Evolutionary conservation across 2,888 invertebrate species (phyloP), one percentile per base, ranked within the genome.

Genomic region (Drosophila antonietae): DNA sequence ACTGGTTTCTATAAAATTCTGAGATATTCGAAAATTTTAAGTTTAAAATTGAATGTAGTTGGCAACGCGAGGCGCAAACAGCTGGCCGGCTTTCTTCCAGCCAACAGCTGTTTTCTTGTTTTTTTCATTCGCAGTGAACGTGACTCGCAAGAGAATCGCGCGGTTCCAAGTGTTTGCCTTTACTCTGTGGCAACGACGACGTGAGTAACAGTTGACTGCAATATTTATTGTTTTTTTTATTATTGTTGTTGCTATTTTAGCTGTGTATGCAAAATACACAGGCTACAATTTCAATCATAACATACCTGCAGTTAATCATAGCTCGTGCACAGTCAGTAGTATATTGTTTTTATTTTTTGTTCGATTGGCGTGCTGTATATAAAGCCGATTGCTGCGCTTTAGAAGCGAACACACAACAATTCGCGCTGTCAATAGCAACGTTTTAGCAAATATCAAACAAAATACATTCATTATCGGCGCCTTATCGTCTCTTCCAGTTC

Each of bases 281-380:
- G 46, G 63, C 64, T 78, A 65, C 67, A 73, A 66, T 86, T 86
- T 70, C 73, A 74, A 58, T 67, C 59, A 51, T 51, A 73, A 44
- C 89, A 84, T 63, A 75, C 75, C 65, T n/a, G 43, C 60, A 60
- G 53, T 85, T 81, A 89, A 47, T 87, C 87, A 84, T 75, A 63
- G 37, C 12, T 69, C 78, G 73, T 84, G 75, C 53, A 39, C 57
- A 85, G 20, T 20, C 20, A 20, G 20, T 20, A 20, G 68, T 67
- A 72, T 57, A 58, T 73, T 67, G 56, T 23, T 31, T 47, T 53
- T 41, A 58, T 68, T 58, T 15, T 59, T 37, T 23, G 23, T 33
- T 31, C 49, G 4, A 47, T 20, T 46, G 53, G 44, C 62, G 52
- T 65, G 35, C 57, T 73, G 14, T 9, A 80, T 79, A 79, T 61